Base-by-base conservation (phyloP, 2,113 vertebrate genomes). In the Oxyruncus cristatus region DNA sequence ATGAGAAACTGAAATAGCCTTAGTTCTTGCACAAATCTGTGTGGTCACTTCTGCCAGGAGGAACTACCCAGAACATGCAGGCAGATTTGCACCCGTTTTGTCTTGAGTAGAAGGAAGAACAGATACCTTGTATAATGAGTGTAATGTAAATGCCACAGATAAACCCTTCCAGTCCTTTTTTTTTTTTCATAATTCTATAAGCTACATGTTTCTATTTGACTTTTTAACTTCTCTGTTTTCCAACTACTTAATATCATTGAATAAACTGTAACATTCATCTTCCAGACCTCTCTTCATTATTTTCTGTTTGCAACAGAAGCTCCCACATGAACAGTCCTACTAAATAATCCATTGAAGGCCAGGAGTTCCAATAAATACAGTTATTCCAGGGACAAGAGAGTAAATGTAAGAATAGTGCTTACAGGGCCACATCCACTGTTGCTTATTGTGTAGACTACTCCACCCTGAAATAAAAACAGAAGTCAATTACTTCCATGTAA, bases 391-490 rank as follows among this genome's bases (percentile, higher is more conserved):
- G 32, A 19, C 12, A 83, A 52, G 68, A 70, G 41, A 47, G 4
- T 37, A 72, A 92, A 70, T 1, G 1, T 46, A 73, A 83, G 42
- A 85, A 58, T 55, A 66, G 18, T 86, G 22, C 97, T 97, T 97
- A 97, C 97, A 81, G 96, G 95, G 49, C 1, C 90, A 83, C 97
- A 97, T 61, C 97, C 96, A 41, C 13, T 84, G 62, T 27, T 85
- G 78, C 93, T 94, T 90, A 95, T 92, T 71, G 97, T 94, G 58
- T 96, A 96, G 65, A 97, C 94, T 63, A 84, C 35, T 30, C 85
- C 94, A 68, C 24, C 5, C 97, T 97, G 90, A 75, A 97, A 95
- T 26, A 63, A 88, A 96, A 78, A 26, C 35, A 94, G 47, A 80
- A 72, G n/a, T n/a, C 5, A 92, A 22, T 93, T 88, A 95, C 68